Conservation (phyloP, 2,888 invertebrate genomes). For the Apamea anceps region DNA sequence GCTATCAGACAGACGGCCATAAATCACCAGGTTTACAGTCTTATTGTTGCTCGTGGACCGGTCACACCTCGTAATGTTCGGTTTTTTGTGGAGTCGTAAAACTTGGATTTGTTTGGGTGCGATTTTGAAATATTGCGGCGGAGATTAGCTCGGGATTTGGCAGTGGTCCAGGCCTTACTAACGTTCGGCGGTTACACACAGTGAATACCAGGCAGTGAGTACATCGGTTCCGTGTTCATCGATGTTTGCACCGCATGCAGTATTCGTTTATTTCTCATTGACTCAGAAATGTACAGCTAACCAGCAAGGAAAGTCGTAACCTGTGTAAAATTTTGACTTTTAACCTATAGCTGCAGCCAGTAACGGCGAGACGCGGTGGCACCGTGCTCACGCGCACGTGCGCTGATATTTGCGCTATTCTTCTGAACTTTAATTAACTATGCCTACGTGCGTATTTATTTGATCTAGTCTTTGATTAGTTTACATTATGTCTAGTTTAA, state of each 20-base stretch:
- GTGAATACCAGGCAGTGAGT: constrained; percentile 6
- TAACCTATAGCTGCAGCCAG: constrained; percentile 38
- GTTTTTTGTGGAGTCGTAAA: constrained; percentile 79
- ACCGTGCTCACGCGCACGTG: constrained; percentile 69
- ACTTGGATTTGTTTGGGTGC: constrained; percentile 78
- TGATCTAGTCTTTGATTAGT: constrained; percentile 8
- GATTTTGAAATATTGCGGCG: constrained; percentile 68
- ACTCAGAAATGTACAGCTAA: constrained; percentile 37
- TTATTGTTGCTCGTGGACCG: constrained; percentile 75
- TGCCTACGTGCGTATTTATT: constrained; percentile 28
- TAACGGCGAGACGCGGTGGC: constrained; percentile 70
- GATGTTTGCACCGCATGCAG: constrained; percentile 1
- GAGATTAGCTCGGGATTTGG: constrained; percentile 71
- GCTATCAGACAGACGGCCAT: constrained; percentile 71
- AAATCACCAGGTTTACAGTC: constrained; percentile 74
- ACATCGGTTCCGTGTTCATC: constrained; percentile 18
- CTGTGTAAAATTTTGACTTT: constrained; percentile 16
- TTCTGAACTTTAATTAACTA: constrained; percentile 27
- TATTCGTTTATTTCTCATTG: constrained; percentile 7
- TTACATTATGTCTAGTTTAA: constrained; percentile 14
- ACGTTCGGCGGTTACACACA: constrained; percentile 16
- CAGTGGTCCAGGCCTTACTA: constrained; percentile 69
- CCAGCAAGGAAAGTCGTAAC: not conserved
- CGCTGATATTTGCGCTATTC: constrained; percentile 20
- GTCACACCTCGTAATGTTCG: constrained; percentile 66